A percentile compares a stretch with the other conserved stretches of the same genome.
Evolutionary conservation across 2,888 invertebrate genomes (phyloP).

Genomic region (Lasioglossum leucozonium): DNA sequence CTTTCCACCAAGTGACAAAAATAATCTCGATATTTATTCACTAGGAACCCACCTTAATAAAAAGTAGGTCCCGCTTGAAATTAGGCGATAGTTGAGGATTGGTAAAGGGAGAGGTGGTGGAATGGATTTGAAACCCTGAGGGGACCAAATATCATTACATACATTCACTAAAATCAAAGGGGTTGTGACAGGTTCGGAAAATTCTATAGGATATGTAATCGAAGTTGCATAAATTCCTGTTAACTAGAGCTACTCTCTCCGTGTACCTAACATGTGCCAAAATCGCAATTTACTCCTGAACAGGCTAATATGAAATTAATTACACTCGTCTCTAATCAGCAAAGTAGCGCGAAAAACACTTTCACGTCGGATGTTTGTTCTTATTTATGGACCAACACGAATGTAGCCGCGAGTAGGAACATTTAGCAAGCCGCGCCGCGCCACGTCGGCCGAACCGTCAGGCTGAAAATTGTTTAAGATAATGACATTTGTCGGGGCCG

Average conservation of each 20-base stretch:
- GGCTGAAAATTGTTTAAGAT: constrained; percentile 1
- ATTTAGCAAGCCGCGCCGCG: background rate
- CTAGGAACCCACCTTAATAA: too few relatives aligned
- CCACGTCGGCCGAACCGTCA: background rate
- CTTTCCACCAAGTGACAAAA: background rate
- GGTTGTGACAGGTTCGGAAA: background rate
- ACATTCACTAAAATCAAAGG: too few relatives aligned
- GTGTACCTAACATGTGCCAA: background rate
- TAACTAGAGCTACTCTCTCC: background rate
- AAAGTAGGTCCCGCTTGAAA: too few relatives aligned
- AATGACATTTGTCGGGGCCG: background rate
- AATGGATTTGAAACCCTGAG: too few relatives aligned
- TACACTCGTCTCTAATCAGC: background rate
- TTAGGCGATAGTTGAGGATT: too few relatives aligned
- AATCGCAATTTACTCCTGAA: background rate
- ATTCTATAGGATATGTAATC: background rate
- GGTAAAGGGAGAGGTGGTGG: too few relatives aligned
- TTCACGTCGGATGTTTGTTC: background rate
- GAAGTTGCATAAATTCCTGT: background rate
- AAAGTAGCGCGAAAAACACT: background rate
- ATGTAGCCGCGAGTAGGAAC: background rate
- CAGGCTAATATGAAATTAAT: background rate
- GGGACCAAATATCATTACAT: too few relatives aligned
- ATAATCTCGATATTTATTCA: too few relatives aligned
- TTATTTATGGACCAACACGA: background rate